phyloP scores from a whole-genome alignment of 2,113 vertebrate species.

The Salvator merianae region DNA sequence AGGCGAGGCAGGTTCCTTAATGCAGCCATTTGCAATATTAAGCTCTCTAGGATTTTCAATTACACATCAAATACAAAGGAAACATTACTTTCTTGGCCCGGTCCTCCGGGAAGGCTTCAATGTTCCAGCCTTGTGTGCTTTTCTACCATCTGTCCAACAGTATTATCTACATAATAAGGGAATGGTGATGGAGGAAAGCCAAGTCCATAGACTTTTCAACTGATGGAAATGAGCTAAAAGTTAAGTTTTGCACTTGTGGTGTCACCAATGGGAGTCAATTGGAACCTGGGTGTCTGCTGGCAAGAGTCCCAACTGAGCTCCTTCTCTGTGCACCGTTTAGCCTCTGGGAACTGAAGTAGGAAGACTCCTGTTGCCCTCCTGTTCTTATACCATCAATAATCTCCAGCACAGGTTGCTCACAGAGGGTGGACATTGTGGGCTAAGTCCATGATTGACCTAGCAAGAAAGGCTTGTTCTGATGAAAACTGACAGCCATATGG shows the following conservation, averaged over 20 bases:
- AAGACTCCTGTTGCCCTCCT: too few species aligned
- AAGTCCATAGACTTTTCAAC: not conserved
- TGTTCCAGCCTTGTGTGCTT: not conserved
- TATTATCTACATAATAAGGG: constrained; percentile 12
- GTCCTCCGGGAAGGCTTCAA: not conserved
- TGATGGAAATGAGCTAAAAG: constrained; percentile 22
- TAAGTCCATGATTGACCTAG: too few species aligned
- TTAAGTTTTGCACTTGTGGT: constrained; percentile 8
- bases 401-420: too few species aligned
- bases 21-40: not conserved
- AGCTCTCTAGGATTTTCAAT: constrained; percentile 25
- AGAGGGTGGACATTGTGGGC: too few species aligned
- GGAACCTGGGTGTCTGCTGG: not conserved
- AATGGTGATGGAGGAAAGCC: constrained; percentile 6
- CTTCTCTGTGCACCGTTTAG: too few species aligned
- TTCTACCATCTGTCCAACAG: constrained; percentile 3
- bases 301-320: too few species aligned
- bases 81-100: not conserved
- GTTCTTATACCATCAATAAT: too few species aligned
- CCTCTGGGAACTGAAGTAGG: too few species aligned
- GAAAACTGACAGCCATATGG: too few species aligned
- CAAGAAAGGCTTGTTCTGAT: too few species aligned
- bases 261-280: not conserved
- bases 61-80: not conserved
- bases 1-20: not conserved